These are phyloP conservation scores for Trematomus loennbergii DNA, from an alignment of 2,113 vertebrate species.

Conservation along the genomic window DNA sequence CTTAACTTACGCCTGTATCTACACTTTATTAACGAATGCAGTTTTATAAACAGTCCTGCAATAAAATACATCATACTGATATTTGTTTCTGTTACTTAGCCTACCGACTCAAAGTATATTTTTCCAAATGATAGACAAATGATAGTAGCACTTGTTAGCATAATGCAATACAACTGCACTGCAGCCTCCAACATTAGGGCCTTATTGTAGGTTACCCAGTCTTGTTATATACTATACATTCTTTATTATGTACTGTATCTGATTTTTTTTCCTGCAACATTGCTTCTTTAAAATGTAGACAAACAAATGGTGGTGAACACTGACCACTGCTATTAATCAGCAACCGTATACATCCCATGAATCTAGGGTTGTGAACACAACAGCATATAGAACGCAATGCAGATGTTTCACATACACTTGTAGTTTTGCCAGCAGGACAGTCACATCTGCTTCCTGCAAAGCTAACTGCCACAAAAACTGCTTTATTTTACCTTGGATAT, in stretches of 20 bases:
- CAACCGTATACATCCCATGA: background rate
- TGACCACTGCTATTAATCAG: slow-evolving; percentile 3
- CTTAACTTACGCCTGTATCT: too few species aligned
- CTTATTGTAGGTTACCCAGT: too few species aligned
- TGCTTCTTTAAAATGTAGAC: background rate
- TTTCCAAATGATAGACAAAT: background rate
- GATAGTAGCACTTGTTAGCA: background rate
- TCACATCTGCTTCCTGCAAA: too few species aligned
- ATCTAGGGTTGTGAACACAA: too few species aligned
- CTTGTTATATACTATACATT: too few species aligned
- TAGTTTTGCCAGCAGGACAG: background rate
- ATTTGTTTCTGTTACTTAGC: background rate
- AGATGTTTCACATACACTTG: background rate
- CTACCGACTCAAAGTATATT: background rate
- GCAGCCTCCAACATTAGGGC: background rate
- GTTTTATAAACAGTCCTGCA: background rate
- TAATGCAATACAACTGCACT: background rate
- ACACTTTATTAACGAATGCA: too few species aligned
- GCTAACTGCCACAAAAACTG: too few species aligned
- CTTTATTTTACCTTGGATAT: too few species aligned
- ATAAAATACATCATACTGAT: background rate
- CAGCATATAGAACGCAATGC: too few species aligned
- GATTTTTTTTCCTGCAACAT: background rate
- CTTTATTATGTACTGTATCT: background rate
- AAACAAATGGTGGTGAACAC: too few species aligned